Percentiles rank a stretch among this genome's conserved stretches.
phyloP scores from a whole-genome alignment of 2,113 vertebrate genomes.

The Cololabis saira region DNA sequence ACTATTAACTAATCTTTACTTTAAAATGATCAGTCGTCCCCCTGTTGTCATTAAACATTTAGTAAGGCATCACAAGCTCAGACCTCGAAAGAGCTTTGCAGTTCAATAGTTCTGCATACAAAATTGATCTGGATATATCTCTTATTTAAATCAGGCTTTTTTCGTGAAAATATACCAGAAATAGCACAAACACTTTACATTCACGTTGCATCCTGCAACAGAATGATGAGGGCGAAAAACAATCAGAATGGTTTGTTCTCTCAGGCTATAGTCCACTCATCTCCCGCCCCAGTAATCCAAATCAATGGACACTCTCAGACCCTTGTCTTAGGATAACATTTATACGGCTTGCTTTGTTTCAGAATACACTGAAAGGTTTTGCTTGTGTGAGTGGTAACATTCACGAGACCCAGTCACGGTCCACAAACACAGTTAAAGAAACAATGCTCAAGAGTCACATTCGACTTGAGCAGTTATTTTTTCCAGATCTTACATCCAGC shows the following conservation, averaged over 20 bases:
- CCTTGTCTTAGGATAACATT: constrained; percentile 5
- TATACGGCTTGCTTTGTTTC: constrained; percentile 7
- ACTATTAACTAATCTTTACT: no score
- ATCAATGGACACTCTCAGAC: constrained; percentile 17
- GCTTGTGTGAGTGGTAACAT: constrained; percentile 24
- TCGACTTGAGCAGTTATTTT: not conserved
- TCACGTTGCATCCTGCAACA: no score
- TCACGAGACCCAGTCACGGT: constrained; percentile 22
- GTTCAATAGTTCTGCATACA: no score
- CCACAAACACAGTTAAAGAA: constrained; percentile 21
- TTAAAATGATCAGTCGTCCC: no score
- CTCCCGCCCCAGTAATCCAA: not conserved
- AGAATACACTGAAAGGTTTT: constrained; percentile 19
- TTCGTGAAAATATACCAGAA: no score
- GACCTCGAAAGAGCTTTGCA: no score
- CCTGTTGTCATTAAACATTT: no score
- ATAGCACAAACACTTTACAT: no score
- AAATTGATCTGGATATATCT: no score
- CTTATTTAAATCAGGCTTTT: no score
- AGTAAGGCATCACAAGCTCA: no score
- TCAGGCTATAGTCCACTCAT: not conserved
- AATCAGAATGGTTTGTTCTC: not conserved
- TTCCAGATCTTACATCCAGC: constrained; percentile 12
- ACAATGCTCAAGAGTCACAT: constrained; percentile 2
- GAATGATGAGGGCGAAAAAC: no score